A percentile compares a stretch with the other conserved stretches of the same genome.
Evolutionary conservation across 2,113 vertebrate genomes (phyloP).

Genomic region (Bujurquina vittata): DNA sequence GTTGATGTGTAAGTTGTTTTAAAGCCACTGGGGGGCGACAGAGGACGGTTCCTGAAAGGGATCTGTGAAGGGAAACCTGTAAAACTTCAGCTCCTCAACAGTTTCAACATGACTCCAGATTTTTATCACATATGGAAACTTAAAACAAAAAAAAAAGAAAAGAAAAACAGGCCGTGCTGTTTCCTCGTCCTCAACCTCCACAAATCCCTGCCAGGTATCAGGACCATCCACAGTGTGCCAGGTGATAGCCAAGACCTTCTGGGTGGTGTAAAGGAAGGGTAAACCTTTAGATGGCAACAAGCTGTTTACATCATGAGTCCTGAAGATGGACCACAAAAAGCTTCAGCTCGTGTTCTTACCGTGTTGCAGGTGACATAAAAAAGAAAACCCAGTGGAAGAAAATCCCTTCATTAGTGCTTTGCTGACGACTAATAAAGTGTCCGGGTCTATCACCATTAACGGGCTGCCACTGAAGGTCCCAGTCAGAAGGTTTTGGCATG

Average conservation of each 20-base stretch:
- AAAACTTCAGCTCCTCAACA: not conserved
- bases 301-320: not conserved
- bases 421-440: no score
- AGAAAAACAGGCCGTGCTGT: no score
- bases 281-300: not conserved
- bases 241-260: not conserved
- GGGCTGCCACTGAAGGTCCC: no score
- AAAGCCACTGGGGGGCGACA: conserved; percentile 9
- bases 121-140: not conserved
- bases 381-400: not conserved
- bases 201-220: not conserved
- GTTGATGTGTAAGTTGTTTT: not conserved
- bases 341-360: no score
- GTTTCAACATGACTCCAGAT: not conserved
- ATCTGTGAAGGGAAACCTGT: not conserved
- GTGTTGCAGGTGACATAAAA: no score
- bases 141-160: no score
- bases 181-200: not conserved
- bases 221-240: fast-evolving
- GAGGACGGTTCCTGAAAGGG: not conserved
- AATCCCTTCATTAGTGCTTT: no score
- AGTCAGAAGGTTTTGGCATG: not conserved
- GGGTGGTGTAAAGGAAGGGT: not conserved
- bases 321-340: not conserved
- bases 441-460: no score